These are phyloP conservation scores for Aleiodes leptofemur DNA, from an alignment of 2,888 invertebrate species.

Conservation along the genomic window DNA sequence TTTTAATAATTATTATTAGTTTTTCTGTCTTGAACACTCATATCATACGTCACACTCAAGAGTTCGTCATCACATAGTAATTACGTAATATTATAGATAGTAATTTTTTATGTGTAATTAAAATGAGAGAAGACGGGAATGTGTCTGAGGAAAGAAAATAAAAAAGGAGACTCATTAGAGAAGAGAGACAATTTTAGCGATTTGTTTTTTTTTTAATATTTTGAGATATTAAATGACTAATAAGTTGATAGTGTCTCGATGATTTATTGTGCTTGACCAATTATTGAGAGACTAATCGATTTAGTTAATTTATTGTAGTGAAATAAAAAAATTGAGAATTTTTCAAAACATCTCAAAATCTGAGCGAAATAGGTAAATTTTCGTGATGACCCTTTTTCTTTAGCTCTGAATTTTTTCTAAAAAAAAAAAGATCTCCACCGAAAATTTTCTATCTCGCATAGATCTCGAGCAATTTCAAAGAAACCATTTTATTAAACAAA, in stretches of 20 bases:
- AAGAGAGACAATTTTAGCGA: conserved; percentile 15
- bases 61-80: conserved; percentile 8
- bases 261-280: background rate
- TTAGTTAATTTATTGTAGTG: no score
- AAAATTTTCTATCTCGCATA: no score
- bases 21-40: conserved; percentile 15
- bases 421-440: no score
- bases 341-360: no score
- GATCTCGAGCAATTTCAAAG: no score
- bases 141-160: conserved; percentile 18
- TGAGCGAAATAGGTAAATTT: no score
- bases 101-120: conserved; percentile 20
- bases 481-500: no score
- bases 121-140: conserved; percentile 23
- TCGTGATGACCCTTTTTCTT: no score
- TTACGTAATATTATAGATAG: conserved; percentile 10
- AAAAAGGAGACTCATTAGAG: conserved; percentile 22
- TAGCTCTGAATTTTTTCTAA: no score
- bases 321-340: no score
- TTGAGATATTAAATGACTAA: background rate
- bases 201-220: background rate
- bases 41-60: conserved; percentile 24
- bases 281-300: background rate
- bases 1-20: background rate
- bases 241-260: conserved; percentile 12